Base-by-base conservation (phyloP, 2,888 invertebrate species). In the Drosophila stalkeri region DNA sequence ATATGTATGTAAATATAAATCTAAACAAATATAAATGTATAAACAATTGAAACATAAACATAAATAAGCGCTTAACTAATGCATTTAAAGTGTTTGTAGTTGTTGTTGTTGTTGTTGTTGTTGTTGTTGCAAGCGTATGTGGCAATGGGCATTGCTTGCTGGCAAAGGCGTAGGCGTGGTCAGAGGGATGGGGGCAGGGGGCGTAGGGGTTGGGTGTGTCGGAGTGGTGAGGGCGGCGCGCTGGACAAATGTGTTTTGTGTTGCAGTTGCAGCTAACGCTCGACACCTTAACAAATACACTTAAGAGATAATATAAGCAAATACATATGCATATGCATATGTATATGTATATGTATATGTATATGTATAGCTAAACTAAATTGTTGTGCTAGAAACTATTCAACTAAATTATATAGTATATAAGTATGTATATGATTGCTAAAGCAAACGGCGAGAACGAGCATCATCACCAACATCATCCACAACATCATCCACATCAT, bases 391-490 rank as follows among this genome's bases (percentile, higher is more conserved):
- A 63, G 12, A 33, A 33, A 49, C 49, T 49, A 49, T n/a, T 37
- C 27, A 56, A 18, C 37, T 60, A 66, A 20, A 47, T 31, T 31
- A 47, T 47, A 27, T 23, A 47, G 5, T 47, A 27, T 23, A 47
- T 55, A 33, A 33, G 9, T 46, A n/a, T 33, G 33, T 20, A 33
- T 9, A 55, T 62, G 49, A 49, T 49, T 49, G 49, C 56, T 67
- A 62, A 52, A 47, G 51, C 44, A 51, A 64, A 63, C 77, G 77
- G 64, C 72, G 77, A 75, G 56, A 43, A 54, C 37, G 23, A 54
- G 54, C 55, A 64, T 64, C 61, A 65, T 37, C 56, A 77, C 51
- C 54, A 75, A 31, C 74, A 73, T 52, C 72, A 72, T 20, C 37
- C 64, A 43, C 61, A 57, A 43, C 27, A 75, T 23, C 54, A 64